A percentile compares a stretch with the other conserved stretches of the same genome.
Conservation (phyloP, 2,113 vertebrate genomes). For the Heterochromis multidens region DNA sequence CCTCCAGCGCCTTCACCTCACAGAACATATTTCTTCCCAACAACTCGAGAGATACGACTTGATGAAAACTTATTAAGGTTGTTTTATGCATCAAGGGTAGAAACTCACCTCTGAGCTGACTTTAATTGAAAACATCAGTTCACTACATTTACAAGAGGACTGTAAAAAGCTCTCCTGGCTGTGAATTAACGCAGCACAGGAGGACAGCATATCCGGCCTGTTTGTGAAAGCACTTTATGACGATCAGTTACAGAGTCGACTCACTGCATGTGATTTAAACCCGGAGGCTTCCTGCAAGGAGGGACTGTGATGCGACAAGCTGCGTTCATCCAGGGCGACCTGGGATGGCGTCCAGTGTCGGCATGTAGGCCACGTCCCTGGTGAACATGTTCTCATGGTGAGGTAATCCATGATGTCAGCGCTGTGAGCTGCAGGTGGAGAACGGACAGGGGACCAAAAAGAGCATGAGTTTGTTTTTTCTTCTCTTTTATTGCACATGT, state of each 20-base stretch:
- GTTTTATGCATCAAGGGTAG: conserved; percentile 77
- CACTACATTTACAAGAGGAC: conserved; percentile 77
- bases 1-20: conserved; percentile 59
- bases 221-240: conserved; percentile 39
- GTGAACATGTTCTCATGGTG: conserved; percentile 62
- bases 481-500: conserved; percentile 41
- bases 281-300: neutral
- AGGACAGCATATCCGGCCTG: conserved; percentile 8
- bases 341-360: conserved; percentile 32
- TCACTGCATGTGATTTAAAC: conserved; percentile 40
- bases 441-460: conserved; percentile 36
- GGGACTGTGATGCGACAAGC: conserved; percentile 33
- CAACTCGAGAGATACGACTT: conserved; percentile 66
- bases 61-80: conserved; percentile 72
- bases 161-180: conserved; percentile 77
- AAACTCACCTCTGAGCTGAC: conserved; percentile 74
- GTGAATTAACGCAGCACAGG: conserved; percentile 48
- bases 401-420: conserved; percentile 71
- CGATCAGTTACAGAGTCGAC: conserved; percentile 13
- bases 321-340: conserved; percentile 28
- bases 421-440: conserved; percentile 68
- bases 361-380: conserved; percentile 67
- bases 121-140: conserved; percentile 86
- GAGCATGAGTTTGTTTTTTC: neutral
- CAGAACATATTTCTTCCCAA: conserved; percentile 68